Conservation (phyloP, 2,797 vertebrate species). For the Poeciliopsis gracilis region DNA sequence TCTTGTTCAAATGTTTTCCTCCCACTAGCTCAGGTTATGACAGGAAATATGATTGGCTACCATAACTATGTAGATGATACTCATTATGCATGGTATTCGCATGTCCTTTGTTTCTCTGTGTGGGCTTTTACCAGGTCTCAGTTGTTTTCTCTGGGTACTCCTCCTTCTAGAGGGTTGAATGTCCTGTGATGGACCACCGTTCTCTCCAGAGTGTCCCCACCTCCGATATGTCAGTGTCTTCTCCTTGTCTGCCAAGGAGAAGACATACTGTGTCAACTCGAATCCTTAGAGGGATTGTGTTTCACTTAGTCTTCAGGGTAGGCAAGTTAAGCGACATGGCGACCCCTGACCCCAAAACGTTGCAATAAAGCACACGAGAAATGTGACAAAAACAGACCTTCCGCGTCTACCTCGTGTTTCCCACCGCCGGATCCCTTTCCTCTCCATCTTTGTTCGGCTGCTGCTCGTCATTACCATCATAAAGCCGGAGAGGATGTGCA, state of each 20-base stretch:
- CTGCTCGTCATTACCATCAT: slow-evolving; percentile 86
- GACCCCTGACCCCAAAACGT: slow-evolving; percentile 50
- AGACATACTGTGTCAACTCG: background rate
- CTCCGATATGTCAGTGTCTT: background rate
- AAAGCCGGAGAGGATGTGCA: slow-evolving; percentile 86
- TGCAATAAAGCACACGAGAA: background rate
- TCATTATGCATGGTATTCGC: background rate
- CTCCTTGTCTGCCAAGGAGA: background rate
- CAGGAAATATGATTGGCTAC: too few species aligned
- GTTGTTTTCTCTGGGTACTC: background rate
- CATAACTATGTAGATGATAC: too few species aligned
- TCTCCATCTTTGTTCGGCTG: slow-evolving; percentile 82
- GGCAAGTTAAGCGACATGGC: slow-evolving; percentile 9
- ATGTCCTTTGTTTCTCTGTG: background rate
- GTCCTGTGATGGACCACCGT: background rate
- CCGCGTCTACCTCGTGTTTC: slow-evolving; percentile 65
- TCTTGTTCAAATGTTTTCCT: too few species aligned
- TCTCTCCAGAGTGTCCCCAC: background rate
- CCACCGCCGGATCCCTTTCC: slow-evolving; percentile 77
- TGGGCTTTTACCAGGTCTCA: background rate
- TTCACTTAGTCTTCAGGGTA: background rate
- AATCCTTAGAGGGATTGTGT: background rate
- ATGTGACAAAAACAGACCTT: slow-evolving; percentile 32
- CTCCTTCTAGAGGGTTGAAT: background rate
- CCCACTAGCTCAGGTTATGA: too few species aligned